A percentile compares a stretch with the other conserved stretches of the same genome.
Evolutionary conservation across 1,140 invertebrate species (phyloP).

Genomic region (Gonatopus flavifemur): DNA sequence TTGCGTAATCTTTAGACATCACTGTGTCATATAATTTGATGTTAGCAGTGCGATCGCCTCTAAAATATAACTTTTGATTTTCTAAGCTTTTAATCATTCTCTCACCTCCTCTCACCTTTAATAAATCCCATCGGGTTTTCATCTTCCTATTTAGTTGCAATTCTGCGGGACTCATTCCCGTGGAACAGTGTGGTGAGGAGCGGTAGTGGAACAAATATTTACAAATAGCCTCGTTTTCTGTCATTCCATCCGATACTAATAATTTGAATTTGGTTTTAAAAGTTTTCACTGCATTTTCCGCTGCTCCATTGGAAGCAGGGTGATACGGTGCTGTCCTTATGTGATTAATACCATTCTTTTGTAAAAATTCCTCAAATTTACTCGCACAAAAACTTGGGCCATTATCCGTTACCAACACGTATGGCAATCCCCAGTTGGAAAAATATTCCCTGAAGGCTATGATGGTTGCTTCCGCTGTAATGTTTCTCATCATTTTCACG

Average conservation of each 20-base stretch:
- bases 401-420: constrained; percentile 20
- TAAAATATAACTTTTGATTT: constrained; percentile 16
- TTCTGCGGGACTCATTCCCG: constrained; percentile 16
- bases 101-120: constrained; percentile 13
- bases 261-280: constrained; percentile 23
- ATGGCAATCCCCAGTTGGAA: constrained; percentile 17
- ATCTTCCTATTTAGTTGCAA: constrained; percentile 16
- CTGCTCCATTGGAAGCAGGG: no score
- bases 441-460: constrained; percentile 18
- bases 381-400: constrained; percentile 11
- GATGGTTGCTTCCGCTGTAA: constrained; percentile 4
- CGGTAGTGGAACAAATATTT: no score
- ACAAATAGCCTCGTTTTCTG: no score
- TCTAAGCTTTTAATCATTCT: constrained; percentile 10
- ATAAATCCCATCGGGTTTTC: constrained; percentile 13
- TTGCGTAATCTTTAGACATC: constrained; percentile 23
- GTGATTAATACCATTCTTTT: constrained; percentile 19
- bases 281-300: constrained; percentile 25
- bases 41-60: constrained; percentile 13
- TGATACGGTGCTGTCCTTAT: no score
- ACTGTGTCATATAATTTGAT: constrained; percentile 14
- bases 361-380: constrained; percentile 18
- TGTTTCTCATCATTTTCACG: constrained; percentile 4
- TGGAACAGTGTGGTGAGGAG: constrained; percentile 18
- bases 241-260: not conserved